Evolutionary conservation across 2,113 vertebrate species (phyloP).

Genomic region (Dolichallabes microphthalmus): DNA sequence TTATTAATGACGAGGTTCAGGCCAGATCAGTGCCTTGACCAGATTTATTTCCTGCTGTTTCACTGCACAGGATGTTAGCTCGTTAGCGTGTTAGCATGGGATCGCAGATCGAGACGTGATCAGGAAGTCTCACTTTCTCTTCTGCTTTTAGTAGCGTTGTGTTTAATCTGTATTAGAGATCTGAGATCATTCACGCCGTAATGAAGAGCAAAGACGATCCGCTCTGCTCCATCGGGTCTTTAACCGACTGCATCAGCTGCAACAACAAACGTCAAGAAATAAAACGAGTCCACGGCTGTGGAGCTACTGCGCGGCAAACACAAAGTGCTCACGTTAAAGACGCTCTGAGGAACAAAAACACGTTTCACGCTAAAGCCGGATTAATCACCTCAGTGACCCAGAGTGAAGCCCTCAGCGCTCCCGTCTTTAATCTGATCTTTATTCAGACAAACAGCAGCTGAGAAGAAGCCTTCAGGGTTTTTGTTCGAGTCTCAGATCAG

Average conservation of each 20-base stretch:
- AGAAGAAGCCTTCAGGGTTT: too few species aligned
- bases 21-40: constrained; percentile 69
- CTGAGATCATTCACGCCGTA: constrained; percentile 75
- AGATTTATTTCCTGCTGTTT: constrained; percentile 37
- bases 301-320: too few species aligned
- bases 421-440: too few species aligned
- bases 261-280: constrained; percentile 65
- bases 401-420: too few species aligned
- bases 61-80: constrained; percentile 20
- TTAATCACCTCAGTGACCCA: too few species aligned
- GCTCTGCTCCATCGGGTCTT: constrained; percentile 76
- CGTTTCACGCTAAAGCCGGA: too few species aligned
- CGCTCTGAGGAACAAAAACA: too few species aligned
- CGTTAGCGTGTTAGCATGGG: background rate
- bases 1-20: constrained; percentile 33
- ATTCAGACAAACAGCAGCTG: too few species aligned
- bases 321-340: too few species aligned
- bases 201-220: constrained; percentile 83
- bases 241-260: constrained; percentile 83
- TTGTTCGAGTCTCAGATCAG: too few species aligned
- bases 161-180: background rate
- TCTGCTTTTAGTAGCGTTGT: constrained; percentile 1
- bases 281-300: constrained; percentile 39
- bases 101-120: background rate
- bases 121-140: background rate